phyloP scores from a whole-genome alignment of 64 coral and sea anemone genomes.

The Hydrozoanthus tunicans region DNA sequence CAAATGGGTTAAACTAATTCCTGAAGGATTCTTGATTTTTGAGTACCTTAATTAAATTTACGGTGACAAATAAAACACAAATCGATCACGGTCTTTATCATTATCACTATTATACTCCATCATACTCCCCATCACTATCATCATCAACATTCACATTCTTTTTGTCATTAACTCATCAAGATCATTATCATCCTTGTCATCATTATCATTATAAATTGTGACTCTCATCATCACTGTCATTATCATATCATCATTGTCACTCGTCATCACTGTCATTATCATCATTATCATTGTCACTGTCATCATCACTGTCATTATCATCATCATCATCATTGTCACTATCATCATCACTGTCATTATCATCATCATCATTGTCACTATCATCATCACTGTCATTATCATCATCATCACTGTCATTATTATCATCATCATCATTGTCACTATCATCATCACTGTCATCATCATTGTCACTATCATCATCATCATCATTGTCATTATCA shows the following conservation, averaged over 20 bases:
- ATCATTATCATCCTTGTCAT: too few relatives aligned
- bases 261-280: not conserved
- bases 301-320: not conserved
- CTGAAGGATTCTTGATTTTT: too few relatives aligned
- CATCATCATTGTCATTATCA: not conserved
- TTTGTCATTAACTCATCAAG: not conserved
- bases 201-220: too few relatives aligned
- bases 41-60: too few relatives aligned
- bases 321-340: not conserved
- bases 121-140: not conserved
- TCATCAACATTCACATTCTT: not conserved
- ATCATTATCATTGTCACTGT: not conserved
- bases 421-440: not conserved
- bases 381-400: not conserved
- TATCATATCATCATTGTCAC: too few relatives aligned
- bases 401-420: not conserved
- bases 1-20: too few relatives aligned
- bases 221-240: too few relatives aligned
- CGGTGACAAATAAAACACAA: too few relatives aligned
- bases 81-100: not conserved
- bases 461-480: not conserved
- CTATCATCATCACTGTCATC: not conserved
- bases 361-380: not conserved
- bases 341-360: not conserved
- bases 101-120: not conserved